Conservation (phyloP, 2,797 vertebrate genomes). For the Dallia pectoralis region DNA sequence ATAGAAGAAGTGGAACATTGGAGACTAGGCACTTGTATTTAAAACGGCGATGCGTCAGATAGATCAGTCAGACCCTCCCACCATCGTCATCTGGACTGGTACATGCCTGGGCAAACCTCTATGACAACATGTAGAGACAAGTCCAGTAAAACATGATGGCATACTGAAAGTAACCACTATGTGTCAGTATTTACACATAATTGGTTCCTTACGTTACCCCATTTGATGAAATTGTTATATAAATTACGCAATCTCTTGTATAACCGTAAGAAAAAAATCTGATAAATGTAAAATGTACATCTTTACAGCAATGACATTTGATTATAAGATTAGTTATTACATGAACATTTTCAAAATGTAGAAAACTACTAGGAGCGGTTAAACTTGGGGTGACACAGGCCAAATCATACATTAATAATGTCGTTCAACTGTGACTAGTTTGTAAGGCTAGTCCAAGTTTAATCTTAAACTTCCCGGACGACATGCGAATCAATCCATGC, state of each 20-base stretch:
- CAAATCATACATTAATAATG: background rate
- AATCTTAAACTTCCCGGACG: no score
- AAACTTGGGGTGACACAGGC: background rate
- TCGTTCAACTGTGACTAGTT: no score
- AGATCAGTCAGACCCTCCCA: constrained; percentile 53
- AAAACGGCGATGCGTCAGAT: constrained; percentile 8
- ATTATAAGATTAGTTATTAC: background rate
- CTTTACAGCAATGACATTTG: background rate
- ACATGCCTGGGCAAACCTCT: constrained; percentile 70
- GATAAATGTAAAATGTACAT: no score
- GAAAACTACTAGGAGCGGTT: background rate
- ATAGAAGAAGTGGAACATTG: background rate
- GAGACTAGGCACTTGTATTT: constrained; percentile 37
- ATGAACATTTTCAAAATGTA: background rate
- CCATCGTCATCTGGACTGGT: constrained; percentile 21
- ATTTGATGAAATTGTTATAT: no score
- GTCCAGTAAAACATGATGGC: constrained; percentile 23
- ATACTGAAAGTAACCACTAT: constrained; percentile 22
- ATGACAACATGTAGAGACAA: constrained; percentile 62
- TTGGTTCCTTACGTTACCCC: background rate
- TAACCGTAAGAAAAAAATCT: no score
- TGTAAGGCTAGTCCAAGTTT: no score
- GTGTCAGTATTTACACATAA: constrained; percentile 20
- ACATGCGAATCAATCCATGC: no score
- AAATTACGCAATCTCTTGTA: no score